A percentile compares a stretch with the other conserved stretches of the same genome.
Conservation (phyloP, 2,797 vertebrate species). For the Enteromius viviparus region DNA sequence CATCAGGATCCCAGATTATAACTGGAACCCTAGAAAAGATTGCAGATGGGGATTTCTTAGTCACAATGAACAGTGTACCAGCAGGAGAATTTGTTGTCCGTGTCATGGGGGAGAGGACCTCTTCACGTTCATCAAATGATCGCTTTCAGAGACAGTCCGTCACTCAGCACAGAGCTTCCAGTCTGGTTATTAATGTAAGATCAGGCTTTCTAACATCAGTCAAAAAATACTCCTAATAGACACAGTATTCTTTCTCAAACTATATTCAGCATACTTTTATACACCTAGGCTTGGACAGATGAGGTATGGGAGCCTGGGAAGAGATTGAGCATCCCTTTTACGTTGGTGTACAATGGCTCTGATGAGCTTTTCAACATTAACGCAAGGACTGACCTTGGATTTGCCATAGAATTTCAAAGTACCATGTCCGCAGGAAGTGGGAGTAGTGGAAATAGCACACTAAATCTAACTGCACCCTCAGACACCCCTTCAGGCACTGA, state of each 20-base stretch:
- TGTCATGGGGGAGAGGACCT: slow-evolving; percentile 62
- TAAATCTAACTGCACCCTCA: slow-evolving; percentile 61
- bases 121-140: slow-evolving; percentile 40
- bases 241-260: too few species aligned
- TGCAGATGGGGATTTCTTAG: slow-evolving; percentile 60
- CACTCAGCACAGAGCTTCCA: slow-evolving; percentile 67
- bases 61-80: slow-evolving; percentile 65
- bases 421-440: slow-evolving; percentile 37
- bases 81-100: slow-evolving; percentile 63
- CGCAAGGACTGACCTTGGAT: slow-evolving; percentile 67
- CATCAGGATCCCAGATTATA: slow-evolving; percentile 55
- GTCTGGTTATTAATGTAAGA: slow-evolving; percentile 70
- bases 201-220: not conserved
- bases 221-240: not conserved
- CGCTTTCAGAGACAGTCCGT: slow-evolving; percentile 72
- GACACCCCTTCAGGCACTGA: slow-evolving; percentile 67
- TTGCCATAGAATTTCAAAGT: slow-evolving; percentile 39
- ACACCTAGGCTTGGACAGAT: slow-evolving; percentile 57
- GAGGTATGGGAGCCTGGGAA: slow-evolving; percentile 66
- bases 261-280: not conserved
- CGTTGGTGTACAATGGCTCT: slow-evolving; percentile 45
- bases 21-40: slow-evolving; percentile 64
- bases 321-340: slow-evolving; percentile 66
- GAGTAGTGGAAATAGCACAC: slow-evolving; percentile 53
- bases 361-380: slow-evolving; percentile 59